Percentiles rank a stretch among this genome's conserved stretches.
Evolutionary conservation across 2,113 vertebrate genomes (phyloP).

Genomic region (Dromaius novaehollandiae): DNA sequence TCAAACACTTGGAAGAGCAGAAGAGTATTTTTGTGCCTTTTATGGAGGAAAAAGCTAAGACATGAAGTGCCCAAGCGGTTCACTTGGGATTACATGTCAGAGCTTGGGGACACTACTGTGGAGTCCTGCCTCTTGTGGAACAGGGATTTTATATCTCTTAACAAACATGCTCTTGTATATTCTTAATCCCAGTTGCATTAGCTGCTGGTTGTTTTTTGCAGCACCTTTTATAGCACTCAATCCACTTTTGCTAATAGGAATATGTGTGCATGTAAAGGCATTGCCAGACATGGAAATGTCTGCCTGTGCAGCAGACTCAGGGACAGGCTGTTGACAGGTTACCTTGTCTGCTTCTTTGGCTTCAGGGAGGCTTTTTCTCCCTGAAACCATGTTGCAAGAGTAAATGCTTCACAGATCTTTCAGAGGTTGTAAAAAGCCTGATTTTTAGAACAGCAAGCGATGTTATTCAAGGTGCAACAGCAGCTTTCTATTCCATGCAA

Average conservation of each 20-base stretch:
- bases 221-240: background rate
- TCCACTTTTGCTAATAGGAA: background rate
- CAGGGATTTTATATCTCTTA: background rate
- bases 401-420: background rate
- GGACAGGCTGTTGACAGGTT: background rate
- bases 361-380: background rate
- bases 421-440: background rate
- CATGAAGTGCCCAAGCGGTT: fast-evolving
- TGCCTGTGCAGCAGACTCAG: fast-evolving
- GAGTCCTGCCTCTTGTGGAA: background rate
- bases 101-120: background rate
- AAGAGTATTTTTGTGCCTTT: background rate
- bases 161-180: fast-evolving
- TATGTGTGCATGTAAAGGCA: fast-evolving
- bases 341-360: background rate
- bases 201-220: background rate
- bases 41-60: background rate
- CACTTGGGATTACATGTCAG: background rate
- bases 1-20: background rate
- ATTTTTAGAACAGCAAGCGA: background rate
- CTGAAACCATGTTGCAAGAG: background rate
- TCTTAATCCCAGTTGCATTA: background rate
- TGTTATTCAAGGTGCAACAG: background rate
- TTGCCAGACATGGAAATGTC: fast-evolving
- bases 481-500: background rate